A percentile compares a stretch with the other conserved stretches of the same genome.
Conservation (phyloP, 2,113 vertebrate genomes). For the Erythrocercus mccallii region DNA sequence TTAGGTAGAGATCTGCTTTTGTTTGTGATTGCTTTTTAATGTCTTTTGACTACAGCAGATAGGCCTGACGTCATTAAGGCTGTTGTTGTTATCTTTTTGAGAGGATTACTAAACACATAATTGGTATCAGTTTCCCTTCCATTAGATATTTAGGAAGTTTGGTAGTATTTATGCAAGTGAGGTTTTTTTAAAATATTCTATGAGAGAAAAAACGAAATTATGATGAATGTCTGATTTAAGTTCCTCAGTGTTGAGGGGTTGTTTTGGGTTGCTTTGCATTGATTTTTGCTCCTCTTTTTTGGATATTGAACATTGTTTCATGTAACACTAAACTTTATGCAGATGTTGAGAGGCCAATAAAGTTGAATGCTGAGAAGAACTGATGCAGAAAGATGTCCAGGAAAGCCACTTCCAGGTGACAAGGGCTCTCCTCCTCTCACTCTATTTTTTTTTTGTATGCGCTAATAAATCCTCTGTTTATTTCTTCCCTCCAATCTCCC, state of each 20-base stretch:
- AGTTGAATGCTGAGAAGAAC: neutral
- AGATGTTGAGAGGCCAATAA: neutral
- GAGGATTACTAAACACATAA: slow-evolving; percentile 40
- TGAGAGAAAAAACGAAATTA: neutral
- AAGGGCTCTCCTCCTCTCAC: neutral
- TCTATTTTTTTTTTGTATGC: neutral
- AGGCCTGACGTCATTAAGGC: slow-evolving; percentile 38
- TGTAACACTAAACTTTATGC: neutral
- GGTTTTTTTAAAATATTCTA: neutral
- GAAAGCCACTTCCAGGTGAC: neutral
- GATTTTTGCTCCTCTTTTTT: neutral
- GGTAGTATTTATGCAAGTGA: neutral
- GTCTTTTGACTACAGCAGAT: slow-evolving; percentile 1
- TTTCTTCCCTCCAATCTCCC: neutral
- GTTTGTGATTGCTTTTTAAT: slow-evolving; percentile 49
- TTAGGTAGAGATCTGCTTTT: slow-evolving; percentile 29
- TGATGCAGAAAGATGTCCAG: neutral
- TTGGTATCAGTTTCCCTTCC: neutral
- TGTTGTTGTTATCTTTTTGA: slow-evolving; percentile 7
- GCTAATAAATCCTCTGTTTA: neutral
- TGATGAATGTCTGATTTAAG: neutral
- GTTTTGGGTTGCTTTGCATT: neutral
- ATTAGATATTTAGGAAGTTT: neutral
- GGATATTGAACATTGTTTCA: neutral
- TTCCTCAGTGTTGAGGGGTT: neutral